These are phyloP conservation scores for Hydrolagus colliei DNA, from an alignment of 2,797 vertebrate species.

Conservation along the genomic window DNA sequence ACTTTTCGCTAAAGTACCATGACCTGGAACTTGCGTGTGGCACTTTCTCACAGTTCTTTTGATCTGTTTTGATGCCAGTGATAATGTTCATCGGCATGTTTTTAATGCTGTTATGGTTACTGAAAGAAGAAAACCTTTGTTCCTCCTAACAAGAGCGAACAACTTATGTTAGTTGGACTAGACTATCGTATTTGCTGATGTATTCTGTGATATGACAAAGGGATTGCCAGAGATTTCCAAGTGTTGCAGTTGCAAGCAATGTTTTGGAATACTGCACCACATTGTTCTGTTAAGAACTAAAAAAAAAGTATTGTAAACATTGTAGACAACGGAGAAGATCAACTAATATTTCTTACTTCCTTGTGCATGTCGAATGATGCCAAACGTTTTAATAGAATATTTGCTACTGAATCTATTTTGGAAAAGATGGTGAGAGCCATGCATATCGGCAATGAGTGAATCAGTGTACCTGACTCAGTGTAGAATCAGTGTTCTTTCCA, in stretches of 20 bases:
- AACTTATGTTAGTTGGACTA: background rate
- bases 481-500: no score
- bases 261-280: background rate
- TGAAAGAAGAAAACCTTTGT: slow-evolving; percentile 19
- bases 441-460: background rate
- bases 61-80: slow-evolving; percentile 7
- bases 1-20: background rate
- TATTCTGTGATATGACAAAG: background rate
- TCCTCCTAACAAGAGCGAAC: background rate
- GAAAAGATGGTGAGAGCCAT: background rate
- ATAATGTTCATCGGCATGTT: slow-evolving; percentile 14
- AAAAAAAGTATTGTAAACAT: background rate
- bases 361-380: background rate
- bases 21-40: background rate
- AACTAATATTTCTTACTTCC: background rate
- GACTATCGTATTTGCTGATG: background rate
- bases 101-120: slow-evolving; percentile 21
- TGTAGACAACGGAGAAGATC: background rate
- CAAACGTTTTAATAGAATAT: background rate
- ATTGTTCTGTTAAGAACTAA: background rate
- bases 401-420: background rate
- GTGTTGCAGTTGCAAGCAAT: background rate
- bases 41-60: background rate
- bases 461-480: no score
- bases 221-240: background rate